These are phyloP conservation scores for Zosterops lateralis DNA, from an alignment of 2,113 vertebrate species.

Conservation along the genomic window DNA sequence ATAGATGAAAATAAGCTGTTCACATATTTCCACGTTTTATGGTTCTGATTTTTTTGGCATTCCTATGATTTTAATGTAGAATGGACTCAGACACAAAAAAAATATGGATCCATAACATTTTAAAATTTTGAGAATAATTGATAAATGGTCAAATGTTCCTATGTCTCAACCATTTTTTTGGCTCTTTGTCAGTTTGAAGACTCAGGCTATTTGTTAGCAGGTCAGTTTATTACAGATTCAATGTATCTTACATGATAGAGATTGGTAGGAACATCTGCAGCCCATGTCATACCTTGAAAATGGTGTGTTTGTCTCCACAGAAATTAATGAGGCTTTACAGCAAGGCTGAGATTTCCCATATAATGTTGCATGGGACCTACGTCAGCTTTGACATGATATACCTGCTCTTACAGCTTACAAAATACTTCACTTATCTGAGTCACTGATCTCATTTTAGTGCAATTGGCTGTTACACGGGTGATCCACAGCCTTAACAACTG, in stretches of 20 bases:
- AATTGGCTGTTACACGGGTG: background rate
- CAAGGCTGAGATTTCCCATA: background rate
- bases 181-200: background rate
- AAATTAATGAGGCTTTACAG: slow-evolving; percentile 32
- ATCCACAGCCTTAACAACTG: background rate
- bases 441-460: background rate
- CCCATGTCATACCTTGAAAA: background rate
- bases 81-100: background rate
- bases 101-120: background rate
- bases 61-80: background rate
- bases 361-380: background rate
- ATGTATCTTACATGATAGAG: background rate
- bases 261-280: background rate
- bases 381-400: slow-evolving; percentile 1
- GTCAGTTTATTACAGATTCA: background rate
- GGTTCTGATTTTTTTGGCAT: background rate
- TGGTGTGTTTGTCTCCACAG: background rate
- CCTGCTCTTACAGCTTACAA: background rate
- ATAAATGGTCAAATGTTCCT: background rate
- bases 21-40: background rate
- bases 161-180: background rate
- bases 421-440: background rate
- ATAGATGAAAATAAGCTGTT: slow-evolving; percentile 40
- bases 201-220: background rate
- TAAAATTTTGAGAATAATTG: background rate